Base-by-base conservation (phyloP, 2,888 invertebrate species). In the Andrena flavipes region DNA sequence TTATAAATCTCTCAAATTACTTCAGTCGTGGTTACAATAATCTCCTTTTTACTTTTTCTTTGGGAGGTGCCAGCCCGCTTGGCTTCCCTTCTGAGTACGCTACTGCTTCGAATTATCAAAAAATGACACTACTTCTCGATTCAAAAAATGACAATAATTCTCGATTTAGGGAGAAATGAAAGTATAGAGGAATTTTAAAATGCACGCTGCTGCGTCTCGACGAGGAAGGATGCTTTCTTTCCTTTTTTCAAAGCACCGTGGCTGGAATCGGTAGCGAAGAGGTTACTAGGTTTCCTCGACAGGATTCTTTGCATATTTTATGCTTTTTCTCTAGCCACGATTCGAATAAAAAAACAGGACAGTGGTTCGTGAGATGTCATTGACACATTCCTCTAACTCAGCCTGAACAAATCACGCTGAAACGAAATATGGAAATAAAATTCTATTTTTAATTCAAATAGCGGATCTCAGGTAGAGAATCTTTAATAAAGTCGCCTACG, bases 171-270 rank as follows among this genome's bases (percentile, higher is more conserved):
- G 13, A 42, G 42, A 13, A 42, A 42, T 10, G 13, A 35, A 6
- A 7, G 16, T n/a, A 49, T 51, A 51, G 7, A 26, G 48, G 33
- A 63, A 72, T 67, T 68, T 59, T 35, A 60, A 65, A 64, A 20
- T 42, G 6, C 60, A 59, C 7, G 10, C 2, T 23, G 42, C 6
- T 20, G 33, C 30, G 35, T 26, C 54, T 30, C 23, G 51, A 3
- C 51, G 56, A 59, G 72, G 64, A 64, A 77, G 72, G 60, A 42
- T 68, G 56, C 68, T 69, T 77, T 69, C 59, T 60, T 77, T 42
- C 49, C 69, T 77, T 73, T 59, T 77, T 77, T 33, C 60, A 16
- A 23, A 1, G 23, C 20, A 54, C 42, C 65, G 76, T 62, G 72
- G 20, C 48, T 68, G 29, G 10, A 48, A 26, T 49, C 42, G 65